Percentiles rank a stretch among this genome's conserved stretches.
phyloP scores from a whole-genome alignment of 2,888 invertebrate species.

The Acheta domesticus region DNA sequence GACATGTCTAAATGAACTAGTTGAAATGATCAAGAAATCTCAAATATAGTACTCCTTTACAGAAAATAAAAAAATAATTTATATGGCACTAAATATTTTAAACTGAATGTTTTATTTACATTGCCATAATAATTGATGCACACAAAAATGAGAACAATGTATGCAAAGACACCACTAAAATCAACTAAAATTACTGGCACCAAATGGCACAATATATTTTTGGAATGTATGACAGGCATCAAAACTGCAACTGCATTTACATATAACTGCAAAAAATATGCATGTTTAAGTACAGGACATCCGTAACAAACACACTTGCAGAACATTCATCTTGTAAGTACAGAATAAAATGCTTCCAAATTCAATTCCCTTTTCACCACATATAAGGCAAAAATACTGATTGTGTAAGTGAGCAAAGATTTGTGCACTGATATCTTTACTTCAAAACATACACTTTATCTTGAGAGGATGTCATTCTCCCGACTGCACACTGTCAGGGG shows the following conservation, averaged over 20 bases:
- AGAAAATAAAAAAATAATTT: neutral
- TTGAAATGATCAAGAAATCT: too few species aligned
- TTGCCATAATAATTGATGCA: neutral
- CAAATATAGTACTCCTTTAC: neutral
- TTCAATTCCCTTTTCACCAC: neutral
- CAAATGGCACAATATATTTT: neutral
- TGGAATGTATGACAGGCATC: conserved; percentile 1
- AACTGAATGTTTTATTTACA: too few species aligned
- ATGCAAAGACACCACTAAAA: neutral
- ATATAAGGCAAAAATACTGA: neutral
- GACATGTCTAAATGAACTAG: too few species aligned
- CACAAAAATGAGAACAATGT: neutral
- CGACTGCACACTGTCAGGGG: too few species aligned
- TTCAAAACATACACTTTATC: neutral
- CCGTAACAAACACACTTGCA: neutral
- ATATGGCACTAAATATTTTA: neutral
- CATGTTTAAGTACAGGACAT: neutral
- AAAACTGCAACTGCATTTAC: neutral
- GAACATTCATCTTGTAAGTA: too few species aligned
- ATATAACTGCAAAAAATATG: neutral
- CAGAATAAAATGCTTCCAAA: neutral
- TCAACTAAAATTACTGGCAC: neutral
- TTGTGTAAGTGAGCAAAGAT: conserved; percentile 18
- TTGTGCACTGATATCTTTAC: conserved; percentile 6
- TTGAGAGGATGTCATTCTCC: too few species aligned